These are phyloP conservation scores for Anorthoa munda DNA, from an alignment of 2,888 invertebrate genomes.

Conservation along the genomic window DNA sequence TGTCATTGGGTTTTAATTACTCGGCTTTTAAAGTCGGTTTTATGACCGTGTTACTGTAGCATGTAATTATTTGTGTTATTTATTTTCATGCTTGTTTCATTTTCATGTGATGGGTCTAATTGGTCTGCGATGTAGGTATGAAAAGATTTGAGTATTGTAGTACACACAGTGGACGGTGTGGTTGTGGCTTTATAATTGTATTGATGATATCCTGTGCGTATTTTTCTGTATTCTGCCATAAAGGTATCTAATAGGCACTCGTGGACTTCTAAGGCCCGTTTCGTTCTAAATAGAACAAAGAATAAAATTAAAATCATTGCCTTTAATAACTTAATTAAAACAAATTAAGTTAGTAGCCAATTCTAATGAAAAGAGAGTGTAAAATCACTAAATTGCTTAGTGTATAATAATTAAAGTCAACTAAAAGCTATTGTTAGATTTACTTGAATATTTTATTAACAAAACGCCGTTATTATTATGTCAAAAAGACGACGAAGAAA, in stretches of 20 bases:
- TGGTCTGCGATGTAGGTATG: slow-evolving; percentile 14
- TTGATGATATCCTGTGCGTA: background rate
- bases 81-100: slow-evolving; percentile 49
- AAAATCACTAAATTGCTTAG: background rate
- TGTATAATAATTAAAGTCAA: background rate
- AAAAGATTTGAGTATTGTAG: background rate
- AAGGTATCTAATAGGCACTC: background rate
- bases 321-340: background rate
- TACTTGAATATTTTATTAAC: slow-evolving; percentile 1
- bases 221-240: background rate
- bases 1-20: slow-evolving; percentile 64
- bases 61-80: slow-evolving; percentile 55
- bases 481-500: background rate
- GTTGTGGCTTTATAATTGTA: background rate
- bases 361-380: background rate
- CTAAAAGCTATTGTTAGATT: background rate
- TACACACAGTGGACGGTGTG: too few species aligned
- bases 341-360: background rate
- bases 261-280: background rate
- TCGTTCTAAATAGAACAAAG: background rate
- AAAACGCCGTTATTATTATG: background rate
- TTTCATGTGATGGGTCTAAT: slow-evolving; percentile 52
- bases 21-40: slow-evolving; percentile 63
- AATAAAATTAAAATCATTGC: background rate
- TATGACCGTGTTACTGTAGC: slow-evolving; percentile 48